Conservation (phyloP, 2,888 invertebrate species). For the Drosophila crucigera region DNA sequence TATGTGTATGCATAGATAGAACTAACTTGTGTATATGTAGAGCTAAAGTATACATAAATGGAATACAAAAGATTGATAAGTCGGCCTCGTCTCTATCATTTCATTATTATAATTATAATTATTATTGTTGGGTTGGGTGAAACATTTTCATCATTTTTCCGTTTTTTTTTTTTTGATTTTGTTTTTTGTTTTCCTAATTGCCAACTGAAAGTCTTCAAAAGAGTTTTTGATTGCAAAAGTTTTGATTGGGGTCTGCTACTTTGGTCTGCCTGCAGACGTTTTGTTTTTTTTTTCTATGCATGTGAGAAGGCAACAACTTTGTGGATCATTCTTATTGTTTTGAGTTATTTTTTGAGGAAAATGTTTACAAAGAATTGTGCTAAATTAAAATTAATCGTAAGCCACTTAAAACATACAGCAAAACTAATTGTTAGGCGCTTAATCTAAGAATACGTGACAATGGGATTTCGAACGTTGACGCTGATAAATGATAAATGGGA, state of each 20-base stretch:
- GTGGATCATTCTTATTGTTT: slow-evolving; percentile 28
- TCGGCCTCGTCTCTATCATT: slow-evolving; percentile 36
- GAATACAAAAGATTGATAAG: slow-evolving; percentile 60
- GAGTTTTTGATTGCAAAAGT: slow-evolving; percentile 54
- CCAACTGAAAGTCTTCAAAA: slow-evolving; percentile 65
- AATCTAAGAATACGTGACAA: slow-evolving; percentile 53
- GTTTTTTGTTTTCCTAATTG: slow-evolving; percentile 55
- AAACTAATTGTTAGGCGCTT: slow-evolving; percentile 47
- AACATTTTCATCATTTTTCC: slow-evolving; percentile 27
- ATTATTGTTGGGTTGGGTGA: slow-evolving; percentile 48
- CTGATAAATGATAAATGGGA: slow-evolving; percentile 28
- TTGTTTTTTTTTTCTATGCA: slow-evolving; percentile 34
- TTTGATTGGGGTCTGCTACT: slow-evolving; percentile 62
- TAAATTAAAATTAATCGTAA: slow-evolving; percentile 72
- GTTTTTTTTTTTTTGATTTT: slow-evolving; percentile 15
- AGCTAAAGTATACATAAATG: slow-evolving; percentile 64
- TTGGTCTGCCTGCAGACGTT: slow-evolving; percentile 76
- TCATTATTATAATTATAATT: slow-evolving; percentile 11
- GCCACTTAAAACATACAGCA: slow-evolving; percentile 52
- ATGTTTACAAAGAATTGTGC: slow-evolving; percentile 74
- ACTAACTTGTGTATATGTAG: slow-evolving; percentile 51
- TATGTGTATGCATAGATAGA: slow-evolving; percentile 45
- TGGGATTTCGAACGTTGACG: slow-evolving; percentile 35
- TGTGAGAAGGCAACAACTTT: slow-evolving; percentile 65
- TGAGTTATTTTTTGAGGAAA: slow-evolving; percentile 36